These are phyloP conservation scores for Archivesica marissinica DNA, from an alignment of 1,140 invertebrate species.

Conservation along the genomic window DNA sequence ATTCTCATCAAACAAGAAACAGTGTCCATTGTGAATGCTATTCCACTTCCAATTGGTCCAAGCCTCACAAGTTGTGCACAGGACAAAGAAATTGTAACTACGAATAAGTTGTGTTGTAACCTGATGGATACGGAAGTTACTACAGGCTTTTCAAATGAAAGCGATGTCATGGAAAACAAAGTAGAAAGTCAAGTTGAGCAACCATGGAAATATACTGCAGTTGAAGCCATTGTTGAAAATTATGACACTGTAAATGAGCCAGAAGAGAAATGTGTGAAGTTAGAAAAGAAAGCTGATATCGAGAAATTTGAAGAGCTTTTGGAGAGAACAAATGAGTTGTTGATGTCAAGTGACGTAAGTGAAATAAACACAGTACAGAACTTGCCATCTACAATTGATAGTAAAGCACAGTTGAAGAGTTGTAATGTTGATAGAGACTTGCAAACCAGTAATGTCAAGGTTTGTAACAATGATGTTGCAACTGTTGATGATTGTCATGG, in stretches of 20 bases:
- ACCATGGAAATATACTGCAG: no score
- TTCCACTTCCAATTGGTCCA: slow-evolving; percentile 19
- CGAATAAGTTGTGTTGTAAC: no score
- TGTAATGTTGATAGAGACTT: no score
- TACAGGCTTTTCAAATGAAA: not conserved
- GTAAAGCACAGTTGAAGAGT: no score
- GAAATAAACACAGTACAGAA: slow-evolving; percentile 14
- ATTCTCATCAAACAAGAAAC: no score
- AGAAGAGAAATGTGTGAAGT: not conserved
- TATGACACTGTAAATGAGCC: no score
- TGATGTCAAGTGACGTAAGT: not conserved
- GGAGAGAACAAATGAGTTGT: not conserved
- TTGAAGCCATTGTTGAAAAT: not conserved
- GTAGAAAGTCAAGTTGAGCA: not conserved
- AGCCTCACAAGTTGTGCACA: not conserved
- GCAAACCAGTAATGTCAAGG: no score
- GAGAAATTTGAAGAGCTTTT: slow-evolving; percentile 17
- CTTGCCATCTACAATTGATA: no score
- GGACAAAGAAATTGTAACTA: not conserved
- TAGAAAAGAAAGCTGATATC: not conserved
- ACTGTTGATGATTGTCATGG: no score
- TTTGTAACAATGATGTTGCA: no score
- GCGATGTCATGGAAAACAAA: not conserved
- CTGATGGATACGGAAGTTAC: not conserved
- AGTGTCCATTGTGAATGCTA: not conserved